Percentiles rank a stretch among this genome's conserved stretches.
These are phyloP conservation scores for Tetragnatha versicolor DNA, from an alignment of 1,140 invertebrate genomes.

Conservation along the genomic window DNA sequence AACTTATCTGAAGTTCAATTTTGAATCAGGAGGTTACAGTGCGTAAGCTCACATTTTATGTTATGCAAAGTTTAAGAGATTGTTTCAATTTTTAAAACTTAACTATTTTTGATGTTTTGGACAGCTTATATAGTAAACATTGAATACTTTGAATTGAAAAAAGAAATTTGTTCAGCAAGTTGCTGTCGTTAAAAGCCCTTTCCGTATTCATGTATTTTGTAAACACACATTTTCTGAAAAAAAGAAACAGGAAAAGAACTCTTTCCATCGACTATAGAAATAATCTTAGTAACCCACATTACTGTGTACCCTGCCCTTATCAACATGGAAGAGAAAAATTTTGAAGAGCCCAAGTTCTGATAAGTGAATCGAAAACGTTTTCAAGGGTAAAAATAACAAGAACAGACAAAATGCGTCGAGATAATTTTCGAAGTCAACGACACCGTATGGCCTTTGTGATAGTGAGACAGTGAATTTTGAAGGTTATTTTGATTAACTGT, in stretches of 20 bases:
- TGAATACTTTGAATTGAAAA: too few relatives aligned
- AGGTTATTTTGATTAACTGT: slow-evolving; percentile 24
- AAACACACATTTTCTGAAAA: neutral
- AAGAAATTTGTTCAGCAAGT: too few relatives aligned
- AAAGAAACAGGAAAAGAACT: neutral
- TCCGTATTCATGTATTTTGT: too few relatives aligned
- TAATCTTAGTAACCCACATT: slow-evolving; percentile 48
- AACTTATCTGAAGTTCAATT: too few relatives aligned
- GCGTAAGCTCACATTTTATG: too few relatives aligned
- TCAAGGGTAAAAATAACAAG: slow-evolving; percentile 35
- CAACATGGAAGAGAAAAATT: slow-evolving; percentile 6
- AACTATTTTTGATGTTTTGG: too few relatives aligned
- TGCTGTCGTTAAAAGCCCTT: too few relatives aligned
- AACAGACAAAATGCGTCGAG: neutral
- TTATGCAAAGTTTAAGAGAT: too few relatives aligned
- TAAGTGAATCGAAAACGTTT: slow-evolving; percentile 28
- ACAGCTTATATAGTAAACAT: too few relatives aligned
- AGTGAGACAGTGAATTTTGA: neutral
- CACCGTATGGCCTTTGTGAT: slow-evolving; percentile 13
- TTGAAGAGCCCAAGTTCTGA: neutral
- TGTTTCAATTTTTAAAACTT: too few relatives aligned
- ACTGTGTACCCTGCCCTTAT: neutral
- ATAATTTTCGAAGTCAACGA: slow-evolving; percentile 40
- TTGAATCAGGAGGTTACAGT: too few relatives aligned
- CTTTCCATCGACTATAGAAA: neutral